Evolutionary conservation across 2,797 vertebrate genomes (phyloP).

Genomic region (Mionectes olivaceus): DNA sequence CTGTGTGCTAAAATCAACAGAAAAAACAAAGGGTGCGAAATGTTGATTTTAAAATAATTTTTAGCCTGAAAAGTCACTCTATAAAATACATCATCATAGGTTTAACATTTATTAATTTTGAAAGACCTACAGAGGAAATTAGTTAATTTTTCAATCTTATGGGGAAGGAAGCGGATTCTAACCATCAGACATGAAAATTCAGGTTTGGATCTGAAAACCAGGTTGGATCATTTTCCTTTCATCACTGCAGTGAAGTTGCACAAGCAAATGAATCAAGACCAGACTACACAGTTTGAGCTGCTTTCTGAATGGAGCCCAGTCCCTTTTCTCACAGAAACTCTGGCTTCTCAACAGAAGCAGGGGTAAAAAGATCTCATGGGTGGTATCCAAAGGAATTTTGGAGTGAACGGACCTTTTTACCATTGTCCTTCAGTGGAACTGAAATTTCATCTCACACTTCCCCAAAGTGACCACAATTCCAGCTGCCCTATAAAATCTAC

Average conservation of each 20-base stretch:
- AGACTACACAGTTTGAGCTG: not conserved
- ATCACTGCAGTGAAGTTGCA: not conserved
- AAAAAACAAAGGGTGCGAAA: not conserved
- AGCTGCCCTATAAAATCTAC: not conserved
- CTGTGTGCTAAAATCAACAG: not conserved
- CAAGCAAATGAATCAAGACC: not conserved
- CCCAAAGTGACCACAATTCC: not conserved
- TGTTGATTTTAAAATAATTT: not conserved
- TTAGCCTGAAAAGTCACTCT: not conserved
- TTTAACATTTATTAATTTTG: not conserved
- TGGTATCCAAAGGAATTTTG: not conserved
- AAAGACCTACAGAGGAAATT: not conserved
- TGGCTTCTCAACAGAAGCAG: conserved; percentile 14
- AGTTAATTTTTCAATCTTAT: not conserved
- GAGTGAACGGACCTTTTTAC: not conserved
- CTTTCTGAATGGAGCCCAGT: not conserved
- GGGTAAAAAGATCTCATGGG: not conserved
- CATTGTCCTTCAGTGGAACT: not conserved
- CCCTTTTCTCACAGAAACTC: not conserved
- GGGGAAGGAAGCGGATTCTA: not conserved
- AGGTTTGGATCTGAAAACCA: not conserved
- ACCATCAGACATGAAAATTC: not conserved
- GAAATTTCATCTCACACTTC: not conserved
- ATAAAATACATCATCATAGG: not conserved
- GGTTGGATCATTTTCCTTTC: not conserved